Evolutionary conservation across 2,113 vertebrate genomes (phyloP), one percentile per base, ranked within the genome.

Genomic region (Indri indri): DNA sequence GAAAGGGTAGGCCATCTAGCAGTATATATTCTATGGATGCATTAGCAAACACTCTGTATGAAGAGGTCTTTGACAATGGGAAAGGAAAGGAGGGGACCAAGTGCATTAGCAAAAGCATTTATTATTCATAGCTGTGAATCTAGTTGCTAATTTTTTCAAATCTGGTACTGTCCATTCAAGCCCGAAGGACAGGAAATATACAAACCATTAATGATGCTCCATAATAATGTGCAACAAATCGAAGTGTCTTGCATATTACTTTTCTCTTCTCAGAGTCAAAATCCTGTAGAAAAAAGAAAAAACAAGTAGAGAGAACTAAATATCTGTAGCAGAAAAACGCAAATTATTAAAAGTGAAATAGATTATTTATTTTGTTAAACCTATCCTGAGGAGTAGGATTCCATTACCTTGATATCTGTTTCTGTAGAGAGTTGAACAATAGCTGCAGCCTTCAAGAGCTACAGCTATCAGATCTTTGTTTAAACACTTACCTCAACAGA

Each of bases 231-330:
- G 99, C 99, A 92, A 99, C 83, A 97, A 99, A 99, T 82, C 99
- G 99, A 91, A 99, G 98, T 0, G 99, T 99, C 98, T 99, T 99
- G 98, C 99, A 99, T 91, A 99, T 99, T 84, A 99, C 98, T 98
- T 99, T 99, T 98, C 98, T 99, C 97, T 99, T 99, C 97, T 99
- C 99, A 57, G 99, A 99, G 77, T 99, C 99, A 97, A 99, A 99
- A 66, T 99, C 99, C 99, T 99, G 83, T 81, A 98, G 97, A 96
- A 98, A 92, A 91, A 97, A 90, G 91, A 96, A 98, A 98, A 94
- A 5, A 85, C 23, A 66, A 92, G 13, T 42, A n/a, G 88, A 97
- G 82, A 93, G 23, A 92, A 83, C 61, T 37, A 95, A 71, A 22
- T 91, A 73, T 71, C 52, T 73, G 14, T 59, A 89, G 81, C n/a